Evolutionary conservation across 2,797 vertebrate species (phyloP), one percentile per base, ranked within the genome.

Genomic region (Miichthys miiuy): DNA sequence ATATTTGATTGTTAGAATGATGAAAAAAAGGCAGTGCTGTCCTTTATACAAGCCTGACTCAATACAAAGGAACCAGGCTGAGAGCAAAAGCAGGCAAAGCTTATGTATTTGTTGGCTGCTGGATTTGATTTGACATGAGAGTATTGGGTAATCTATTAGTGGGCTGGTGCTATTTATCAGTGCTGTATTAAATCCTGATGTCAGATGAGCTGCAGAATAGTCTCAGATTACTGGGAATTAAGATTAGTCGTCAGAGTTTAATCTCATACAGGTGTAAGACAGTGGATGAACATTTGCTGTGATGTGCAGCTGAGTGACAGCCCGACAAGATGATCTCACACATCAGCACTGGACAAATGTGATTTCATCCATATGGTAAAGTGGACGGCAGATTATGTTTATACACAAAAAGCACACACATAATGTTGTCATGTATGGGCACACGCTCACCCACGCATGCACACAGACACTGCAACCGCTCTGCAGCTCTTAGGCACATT

Each of bases 211-310:
- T 41, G 79, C 73, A 41, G 68, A 87, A 86, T 88, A 72, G 79
- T 87, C 83, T 83, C 88, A 82, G 91, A 92, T 92, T 91, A 90
- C 68, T 9, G 65, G 85, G 87, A 83, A 88, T 89, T 87, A 86
- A 88, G 87, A 90, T 90, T 87, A 88, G 85, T 84, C 64, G 16
- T 46, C 50, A 18, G 68, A 68, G 71, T 85, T 86, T 89, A 88
- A 90, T 91, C 87, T 79, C 68, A 57, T 55, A 81, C 89, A 92
- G 90, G 90, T 92, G 85, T 87, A 85, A 89, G 3, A 83, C 51
- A 54, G 55, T 74, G 87, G 83, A 83, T 86, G 88, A 87, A 90
- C 72, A 86, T 85, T 80, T 67, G 47, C 61, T 55, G 51, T 84
- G 68, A 83, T 83, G 60, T 85, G 68, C 78, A 50, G 58, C 75